A percentile compares a stretch with the other conserved stretches of the same genome.
These are phyloP conservation scores for Upupa epops DNA, from an alignment of 2,113 vertebrate species.

Conservation along the genomic window DNA sequence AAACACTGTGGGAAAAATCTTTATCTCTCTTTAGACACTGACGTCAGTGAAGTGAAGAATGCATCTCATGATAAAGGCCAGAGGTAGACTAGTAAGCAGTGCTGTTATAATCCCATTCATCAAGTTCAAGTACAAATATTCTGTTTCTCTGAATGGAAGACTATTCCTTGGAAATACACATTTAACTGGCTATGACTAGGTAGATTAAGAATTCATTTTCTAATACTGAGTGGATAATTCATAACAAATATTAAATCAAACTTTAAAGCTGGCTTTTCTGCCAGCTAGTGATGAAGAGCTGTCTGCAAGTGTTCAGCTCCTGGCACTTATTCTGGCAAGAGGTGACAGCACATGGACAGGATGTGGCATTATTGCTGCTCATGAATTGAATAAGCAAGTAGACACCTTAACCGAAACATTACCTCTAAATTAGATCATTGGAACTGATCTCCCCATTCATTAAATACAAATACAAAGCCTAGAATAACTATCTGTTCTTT, in stretches of 20 bases:
- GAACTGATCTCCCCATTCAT: background rate
- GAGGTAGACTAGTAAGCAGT: background rate
- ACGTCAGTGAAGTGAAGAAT: background rate
- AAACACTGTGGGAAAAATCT: background rate
- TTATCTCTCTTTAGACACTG: background rate
- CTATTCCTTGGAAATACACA: background rate
- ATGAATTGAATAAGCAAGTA: background rate
- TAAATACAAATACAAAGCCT: fast-evolving
- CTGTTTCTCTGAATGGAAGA: background rate
- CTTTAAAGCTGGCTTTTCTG: background rate
- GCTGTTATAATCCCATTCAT: background rate
- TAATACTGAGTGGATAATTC: background rate
- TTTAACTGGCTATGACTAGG: background rate
- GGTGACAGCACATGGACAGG: background rate
- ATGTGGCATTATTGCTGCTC: background rate
- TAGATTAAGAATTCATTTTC: background rate
- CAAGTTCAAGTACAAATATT: background rate
- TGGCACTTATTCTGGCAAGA: background rate
- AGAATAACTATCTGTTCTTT: background rate
- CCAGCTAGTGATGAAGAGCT: background rate
- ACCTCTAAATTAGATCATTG: background rate
- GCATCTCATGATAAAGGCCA: background rate
- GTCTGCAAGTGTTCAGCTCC: background rate
- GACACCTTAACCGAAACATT: background rate
- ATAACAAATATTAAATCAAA: background rate